Base-by-base conservation (phyloP, 2,113 vertebrate species). In the Vireo altiloquus region DNA sequence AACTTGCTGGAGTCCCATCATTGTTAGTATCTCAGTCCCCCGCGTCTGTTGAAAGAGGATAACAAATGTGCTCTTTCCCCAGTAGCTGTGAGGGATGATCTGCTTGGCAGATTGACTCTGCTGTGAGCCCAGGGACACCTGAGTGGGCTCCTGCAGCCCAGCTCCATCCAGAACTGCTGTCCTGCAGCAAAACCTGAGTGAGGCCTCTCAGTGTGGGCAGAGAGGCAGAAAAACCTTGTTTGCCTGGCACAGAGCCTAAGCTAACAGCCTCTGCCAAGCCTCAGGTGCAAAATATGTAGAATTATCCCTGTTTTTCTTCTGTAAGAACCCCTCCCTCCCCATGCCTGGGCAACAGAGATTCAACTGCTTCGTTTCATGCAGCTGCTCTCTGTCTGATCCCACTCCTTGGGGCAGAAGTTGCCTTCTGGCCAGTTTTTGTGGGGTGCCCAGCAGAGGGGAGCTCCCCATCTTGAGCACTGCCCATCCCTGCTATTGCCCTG, bases 241-340 rank as follows among this genome's bases (percentile, higher is more conserved):
- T 95, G 75, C 68, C 80, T 95, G 94, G 94, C 89, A n/a, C 72
- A 0, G 2, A 71, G 94, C 95, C 95, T 89, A 56, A 92, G 82
- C 86, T 70, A 92, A 91, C 88, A 89, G 89, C 47, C 56, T 87
- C 61, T 70, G 95, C 91, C 86, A 90, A 92, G 56, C 80, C 83
- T 89, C 94, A 93, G 92, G 94, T 94, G 52, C 72, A 94, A 83
- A 93, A 83, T 47, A 81, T 13, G 2, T 66, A 0, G 60, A 70
- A 70, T 89, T 92, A 87, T 83, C 80, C 72, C 0, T 44, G 68
- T 4, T 90, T 87, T 93, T 66, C 56, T 83, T 83, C 72, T 83
- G 60, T 31, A 46, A 90, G 89, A 89, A 47, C 47, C 44, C 77
- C 85, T 94, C 83, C 87, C 24, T 87, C 75, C 46, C 71, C 92